Percentiles rank a stretch among this genome's conserved stretches.
Evolutionary conservation across 2,113 vertebrate species (phyloP).

Genomic region (Phaetusa simplex): DNA sequence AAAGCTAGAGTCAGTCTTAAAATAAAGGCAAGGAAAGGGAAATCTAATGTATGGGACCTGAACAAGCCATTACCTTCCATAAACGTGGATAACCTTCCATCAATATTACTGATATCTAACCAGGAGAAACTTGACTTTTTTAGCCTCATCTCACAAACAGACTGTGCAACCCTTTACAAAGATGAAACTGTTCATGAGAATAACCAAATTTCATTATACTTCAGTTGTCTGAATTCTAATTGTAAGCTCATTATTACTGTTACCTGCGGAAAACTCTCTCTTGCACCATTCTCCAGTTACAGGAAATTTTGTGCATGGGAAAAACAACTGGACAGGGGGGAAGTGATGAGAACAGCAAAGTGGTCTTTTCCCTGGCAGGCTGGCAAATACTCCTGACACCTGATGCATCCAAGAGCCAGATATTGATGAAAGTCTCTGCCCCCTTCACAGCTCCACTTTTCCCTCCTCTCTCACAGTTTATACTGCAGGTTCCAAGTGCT

Average conservation of each 20-base stretch:
- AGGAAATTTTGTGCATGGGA: neutral
- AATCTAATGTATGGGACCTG: neutral
- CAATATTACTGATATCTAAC: neutral
- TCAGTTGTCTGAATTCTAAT: neutral
- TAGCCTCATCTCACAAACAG: neutral
- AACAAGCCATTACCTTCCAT: neutral
- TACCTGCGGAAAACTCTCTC: neutral
- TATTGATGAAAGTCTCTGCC: neutral
- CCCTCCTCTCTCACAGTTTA: neutral
- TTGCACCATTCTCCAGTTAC: neutral
- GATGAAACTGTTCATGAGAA: neutral
- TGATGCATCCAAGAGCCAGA: neutral
- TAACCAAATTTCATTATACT: neutral
- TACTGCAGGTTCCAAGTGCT: neutral
- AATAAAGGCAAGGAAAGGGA: neutral
- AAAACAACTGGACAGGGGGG: neutral
- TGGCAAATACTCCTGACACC: neutral
- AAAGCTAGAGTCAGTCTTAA: neutral
- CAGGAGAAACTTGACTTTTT: neutral
- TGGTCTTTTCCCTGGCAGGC: neutral
- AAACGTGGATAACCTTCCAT: neutral
- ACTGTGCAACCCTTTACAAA: neutral
- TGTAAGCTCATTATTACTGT: neutral
- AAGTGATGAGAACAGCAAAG: neutral
- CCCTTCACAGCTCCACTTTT: neutral